Evolutionary conservation across 2,888 invertebrate species (phyloP).

Genomic region (Eurytoma californica): DNA sequence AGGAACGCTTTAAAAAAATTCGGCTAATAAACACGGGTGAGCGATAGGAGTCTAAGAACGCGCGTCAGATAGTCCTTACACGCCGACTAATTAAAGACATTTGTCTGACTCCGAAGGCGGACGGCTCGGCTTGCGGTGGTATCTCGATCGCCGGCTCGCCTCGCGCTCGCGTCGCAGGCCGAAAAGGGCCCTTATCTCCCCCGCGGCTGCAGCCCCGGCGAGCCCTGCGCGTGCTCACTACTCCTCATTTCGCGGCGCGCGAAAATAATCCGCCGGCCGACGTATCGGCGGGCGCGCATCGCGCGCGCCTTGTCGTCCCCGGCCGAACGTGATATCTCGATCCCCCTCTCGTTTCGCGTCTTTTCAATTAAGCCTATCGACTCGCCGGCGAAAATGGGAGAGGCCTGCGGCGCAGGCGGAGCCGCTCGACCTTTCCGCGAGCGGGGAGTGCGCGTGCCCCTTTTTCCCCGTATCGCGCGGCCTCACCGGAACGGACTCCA

Average conservation of each 20-base stretch:
- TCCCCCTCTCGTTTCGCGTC: slow-evolving; percentile 28
- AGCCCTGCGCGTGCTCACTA: not conserved
- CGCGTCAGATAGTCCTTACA: slow-evolving; percentile 26
- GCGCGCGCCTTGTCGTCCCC: slow-evolving; percentile 28
- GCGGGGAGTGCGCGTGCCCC: slow-evolving; percentile 42
- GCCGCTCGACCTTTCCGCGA: slow-evolving; percentile 19
- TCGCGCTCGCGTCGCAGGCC: not conserved
- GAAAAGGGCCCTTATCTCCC: slow-evolving; percentile 6
- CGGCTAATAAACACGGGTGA: not conserved
- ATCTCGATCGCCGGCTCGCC: not conserved
- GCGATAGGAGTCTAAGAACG: not conserved
- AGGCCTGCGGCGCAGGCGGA: slow-evolving; percentile 44
- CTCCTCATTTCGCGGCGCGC: not conserved
- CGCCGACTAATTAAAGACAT: slow-evolving; percentile 42
- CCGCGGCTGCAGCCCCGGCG: not conserved
- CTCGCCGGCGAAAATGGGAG: slow-evolving; percentile 53
- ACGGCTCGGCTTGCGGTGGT: not conserved
- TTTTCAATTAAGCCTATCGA: slow-evolving; percentile 46
- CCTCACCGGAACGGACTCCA: not conserved
- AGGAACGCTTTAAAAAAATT: too few relatives aligned
- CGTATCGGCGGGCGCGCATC: slow-evolving; percentile 30
- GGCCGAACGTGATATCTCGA: slow-evolving; percentile 40
- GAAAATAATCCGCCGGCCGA: slow-evolving; percentile 1
- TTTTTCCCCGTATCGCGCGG: too few relatives aligned
- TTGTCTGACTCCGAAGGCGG: slow-evolving; percentile 12